Evolutionary conservation across 1,140 invertebrate genomes (phyloP).

Genomic region (Procambarus clarkii): DNA sequence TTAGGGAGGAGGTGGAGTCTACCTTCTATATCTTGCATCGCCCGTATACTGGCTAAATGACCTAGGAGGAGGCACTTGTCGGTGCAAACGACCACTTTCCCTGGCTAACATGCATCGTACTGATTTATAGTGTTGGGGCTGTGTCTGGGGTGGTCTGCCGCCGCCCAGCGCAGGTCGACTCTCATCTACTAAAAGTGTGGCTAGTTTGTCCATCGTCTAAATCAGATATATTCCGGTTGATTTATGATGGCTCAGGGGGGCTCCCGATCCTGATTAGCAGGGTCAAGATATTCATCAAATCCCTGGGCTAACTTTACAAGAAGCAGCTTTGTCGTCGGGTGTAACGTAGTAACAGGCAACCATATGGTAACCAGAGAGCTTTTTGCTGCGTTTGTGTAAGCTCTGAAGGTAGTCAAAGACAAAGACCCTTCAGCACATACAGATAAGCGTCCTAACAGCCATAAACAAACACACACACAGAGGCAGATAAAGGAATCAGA

Average conservation of each 20-base stretch:
- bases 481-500: too few relatives aligned
- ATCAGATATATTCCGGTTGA: conserved; percentile 15
- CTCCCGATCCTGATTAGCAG: background rate
- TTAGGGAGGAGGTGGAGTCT: background rate
- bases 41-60: background rate
- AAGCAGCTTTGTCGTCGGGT: background rate
- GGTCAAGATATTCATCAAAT: conserved; percentile 2
- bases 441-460: too few relatives aligned
- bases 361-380: too few relatives aligned
- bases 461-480: too few relatives aligned
- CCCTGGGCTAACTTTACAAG: background rate
- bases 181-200: background rate
- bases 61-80: background rate
- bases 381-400: too few relatives aligned
- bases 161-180: background rate
- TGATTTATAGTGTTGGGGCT: background rate
- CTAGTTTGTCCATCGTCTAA: background rate
- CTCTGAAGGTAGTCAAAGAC: too few relatives aligned
- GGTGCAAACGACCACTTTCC: background rate
- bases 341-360: too few relatives aligned
- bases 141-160: background rate
- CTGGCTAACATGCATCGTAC: background rate
- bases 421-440: too few relatives aligned
- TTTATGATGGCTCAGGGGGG: background rate
- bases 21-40: background rate